Conservation (phyloP, 2,113 vertebrate species). For the Alces alces region DNA sequence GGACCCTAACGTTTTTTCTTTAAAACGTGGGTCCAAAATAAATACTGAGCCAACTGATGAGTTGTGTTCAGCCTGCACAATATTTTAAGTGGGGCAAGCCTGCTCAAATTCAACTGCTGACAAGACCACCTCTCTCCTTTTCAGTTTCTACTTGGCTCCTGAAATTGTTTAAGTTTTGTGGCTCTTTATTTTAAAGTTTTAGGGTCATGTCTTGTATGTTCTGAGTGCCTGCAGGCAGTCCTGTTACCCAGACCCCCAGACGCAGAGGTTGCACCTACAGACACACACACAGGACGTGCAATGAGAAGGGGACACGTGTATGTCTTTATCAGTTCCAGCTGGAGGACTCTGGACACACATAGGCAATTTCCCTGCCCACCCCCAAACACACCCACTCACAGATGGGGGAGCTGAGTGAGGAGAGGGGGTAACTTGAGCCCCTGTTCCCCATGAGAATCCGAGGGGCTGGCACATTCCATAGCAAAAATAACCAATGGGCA, state of each 20-base stretch:
- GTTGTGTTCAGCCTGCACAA: not conserved
- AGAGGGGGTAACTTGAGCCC: conserved; percentile 79
- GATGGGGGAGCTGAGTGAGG: conserved; percentile 48
- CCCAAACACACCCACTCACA: conserved; percentile 49
- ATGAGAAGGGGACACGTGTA: not conserved
- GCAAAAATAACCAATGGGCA: conserved; percentile 82
- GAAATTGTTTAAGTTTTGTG: not conserved
- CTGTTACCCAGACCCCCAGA: not conserved
- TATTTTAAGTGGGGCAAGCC: not conserved
- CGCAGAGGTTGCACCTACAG: not conserved
- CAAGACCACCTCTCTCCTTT: not conserved
- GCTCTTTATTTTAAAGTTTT: not conserved
- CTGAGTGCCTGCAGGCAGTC: not conserved
- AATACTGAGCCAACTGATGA: not conserved
- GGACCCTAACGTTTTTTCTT: not conserved
- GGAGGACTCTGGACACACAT: not conserved
- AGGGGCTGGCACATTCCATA: conserved; percentile 84
- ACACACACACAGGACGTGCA: fast-evolving
- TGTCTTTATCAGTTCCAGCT: not conserved
- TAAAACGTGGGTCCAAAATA: not conserved
- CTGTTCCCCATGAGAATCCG: conserved; percentile 75
- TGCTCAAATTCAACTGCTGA: not conserved
- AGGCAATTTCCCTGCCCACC: not conserved
- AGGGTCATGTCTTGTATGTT: not conserved
- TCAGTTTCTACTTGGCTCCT: not conserved